These are phyloP conservation scores for Camarhynchus parvulus DNA, from an alignment of 2,113 vertebrate genomes.

Conservation along the genomic window DNA sequence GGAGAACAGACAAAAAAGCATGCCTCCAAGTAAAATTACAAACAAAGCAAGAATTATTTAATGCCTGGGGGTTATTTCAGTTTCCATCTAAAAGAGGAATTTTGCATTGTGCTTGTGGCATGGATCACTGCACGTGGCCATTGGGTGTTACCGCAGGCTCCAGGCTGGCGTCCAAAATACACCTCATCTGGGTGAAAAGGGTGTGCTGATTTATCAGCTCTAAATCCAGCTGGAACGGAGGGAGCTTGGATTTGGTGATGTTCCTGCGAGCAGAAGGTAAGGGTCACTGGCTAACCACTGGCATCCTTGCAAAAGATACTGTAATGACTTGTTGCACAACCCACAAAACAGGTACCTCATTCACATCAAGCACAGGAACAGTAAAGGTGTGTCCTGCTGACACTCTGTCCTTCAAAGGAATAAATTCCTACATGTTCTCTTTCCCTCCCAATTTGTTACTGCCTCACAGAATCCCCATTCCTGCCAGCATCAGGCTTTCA, in stretches of 20 bases:
- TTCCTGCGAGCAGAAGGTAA: neutral
- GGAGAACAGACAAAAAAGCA: neutral
- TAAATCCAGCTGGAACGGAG: neutral
- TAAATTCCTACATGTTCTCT: neutral
- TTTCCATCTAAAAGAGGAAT: neutral
- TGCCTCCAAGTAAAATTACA: neutral
- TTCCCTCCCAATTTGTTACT: neutral
- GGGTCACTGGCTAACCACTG: neutral
- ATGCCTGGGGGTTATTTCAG: neutral
- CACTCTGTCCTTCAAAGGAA: neutral
- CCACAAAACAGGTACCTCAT: neutral
- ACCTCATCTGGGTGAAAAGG: neutral
- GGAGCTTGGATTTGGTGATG: neutral
- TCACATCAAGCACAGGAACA: neutral
- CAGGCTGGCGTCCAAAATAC: neutral
- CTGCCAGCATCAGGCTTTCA: neutral
- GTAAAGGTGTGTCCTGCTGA: neutral
- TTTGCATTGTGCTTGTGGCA: neutral
- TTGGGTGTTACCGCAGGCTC: neutral
- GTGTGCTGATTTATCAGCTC: neutral
- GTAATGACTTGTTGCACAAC: neutral
- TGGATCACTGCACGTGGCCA: neutral
- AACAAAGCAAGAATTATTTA: conserved; percentile 14
- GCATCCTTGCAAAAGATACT: neutral
- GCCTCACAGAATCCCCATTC: neutral